phyloP scores from a whole-genome alignment of 2,113 vertebrate species.

The Atlantisia rogersi region DNA sequence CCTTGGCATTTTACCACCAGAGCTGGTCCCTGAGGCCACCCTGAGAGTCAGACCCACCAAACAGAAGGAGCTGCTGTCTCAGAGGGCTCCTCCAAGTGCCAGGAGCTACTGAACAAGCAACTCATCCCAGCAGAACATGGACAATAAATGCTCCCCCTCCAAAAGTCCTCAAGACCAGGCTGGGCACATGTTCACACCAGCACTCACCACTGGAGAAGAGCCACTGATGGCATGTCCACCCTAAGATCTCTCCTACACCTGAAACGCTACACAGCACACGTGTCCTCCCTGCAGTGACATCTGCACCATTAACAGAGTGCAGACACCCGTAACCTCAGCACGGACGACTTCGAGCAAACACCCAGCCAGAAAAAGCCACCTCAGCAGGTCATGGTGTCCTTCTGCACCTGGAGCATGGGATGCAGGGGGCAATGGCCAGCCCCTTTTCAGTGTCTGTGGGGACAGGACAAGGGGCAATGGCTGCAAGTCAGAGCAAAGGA shows the following conservation, averaged over 20 bases:
- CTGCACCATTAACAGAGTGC: neutral
- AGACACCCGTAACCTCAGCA: neutral
- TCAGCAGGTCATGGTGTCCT: neutral
- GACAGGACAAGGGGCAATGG: no score
- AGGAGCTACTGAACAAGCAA: neutral
- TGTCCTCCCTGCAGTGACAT: neutral
- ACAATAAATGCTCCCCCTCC: neutral
- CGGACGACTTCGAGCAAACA: neutral
- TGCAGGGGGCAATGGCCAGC: no score
- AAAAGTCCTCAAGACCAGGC: neutral
- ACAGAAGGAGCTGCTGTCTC: neutral
- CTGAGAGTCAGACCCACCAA: neutral
- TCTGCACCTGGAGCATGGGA: fast-evolving
- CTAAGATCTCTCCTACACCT: neutral
- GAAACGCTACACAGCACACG: neutral
- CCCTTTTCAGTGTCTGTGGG: no score
- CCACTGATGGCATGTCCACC: neutral
- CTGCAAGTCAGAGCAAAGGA: no score
- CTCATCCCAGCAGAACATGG: neutral
- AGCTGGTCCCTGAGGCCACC: neutral
- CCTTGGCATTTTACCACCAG: neutral
- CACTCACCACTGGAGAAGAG: neutral
- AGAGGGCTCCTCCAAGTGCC: neutral
- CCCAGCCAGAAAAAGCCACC: neutral
- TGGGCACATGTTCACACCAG: neutral